Conservation (phyloP, 2,888 invertebrate genomes). For the Myathropa florea region DNA sequence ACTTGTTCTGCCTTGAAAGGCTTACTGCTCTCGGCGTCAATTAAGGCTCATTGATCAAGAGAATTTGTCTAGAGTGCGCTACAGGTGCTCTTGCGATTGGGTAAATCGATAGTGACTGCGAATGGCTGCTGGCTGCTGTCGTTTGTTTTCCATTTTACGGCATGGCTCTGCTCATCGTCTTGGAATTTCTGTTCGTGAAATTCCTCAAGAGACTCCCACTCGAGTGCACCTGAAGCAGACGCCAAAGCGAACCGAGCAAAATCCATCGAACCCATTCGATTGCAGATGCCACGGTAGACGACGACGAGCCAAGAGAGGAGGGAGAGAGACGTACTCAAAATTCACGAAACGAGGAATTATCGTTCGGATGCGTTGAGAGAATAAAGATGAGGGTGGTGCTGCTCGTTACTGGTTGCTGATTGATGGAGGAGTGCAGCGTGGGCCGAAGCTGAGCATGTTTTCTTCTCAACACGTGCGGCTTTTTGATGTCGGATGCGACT, state of each 20-base stretch:
- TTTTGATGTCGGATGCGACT: constrained; percentile 4
- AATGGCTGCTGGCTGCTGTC: background rate
- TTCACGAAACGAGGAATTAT: constrained; percentile 49
- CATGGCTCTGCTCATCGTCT: constrained; percentile 21
- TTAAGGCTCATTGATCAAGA: constrained; percentile 25
- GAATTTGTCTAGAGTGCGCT: background rate
- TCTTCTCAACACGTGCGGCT: constrained; percentile 28
- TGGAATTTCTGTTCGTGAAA: constrained; percentile 47
- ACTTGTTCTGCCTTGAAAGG: constrained; percentile 23
- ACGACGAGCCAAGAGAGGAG: background rate
- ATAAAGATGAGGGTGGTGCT: constrained; percentile 48
- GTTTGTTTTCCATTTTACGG: background rate
- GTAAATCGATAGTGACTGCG: no score
- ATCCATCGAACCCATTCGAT: background rate
- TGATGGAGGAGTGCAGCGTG: background rate
- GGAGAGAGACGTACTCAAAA: constrained; percentile 24
- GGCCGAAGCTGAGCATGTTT: background rate
- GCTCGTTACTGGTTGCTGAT: background rate
- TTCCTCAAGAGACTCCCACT: constrained; percentile 10
- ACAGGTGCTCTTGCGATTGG: background rate
- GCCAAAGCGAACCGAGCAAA: background rate
- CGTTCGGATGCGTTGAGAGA: constrained; percentile 54
- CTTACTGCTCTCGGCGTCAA: constrained; percentile 25
- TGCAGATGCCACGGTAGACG: background rate
- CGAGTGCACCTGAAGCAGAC: constrained; percentile 10